Evolutionary conservation across 1,140 invertebrate genomes (phyloP).

Genomic region (Mactra quadrangularis): DNA sequence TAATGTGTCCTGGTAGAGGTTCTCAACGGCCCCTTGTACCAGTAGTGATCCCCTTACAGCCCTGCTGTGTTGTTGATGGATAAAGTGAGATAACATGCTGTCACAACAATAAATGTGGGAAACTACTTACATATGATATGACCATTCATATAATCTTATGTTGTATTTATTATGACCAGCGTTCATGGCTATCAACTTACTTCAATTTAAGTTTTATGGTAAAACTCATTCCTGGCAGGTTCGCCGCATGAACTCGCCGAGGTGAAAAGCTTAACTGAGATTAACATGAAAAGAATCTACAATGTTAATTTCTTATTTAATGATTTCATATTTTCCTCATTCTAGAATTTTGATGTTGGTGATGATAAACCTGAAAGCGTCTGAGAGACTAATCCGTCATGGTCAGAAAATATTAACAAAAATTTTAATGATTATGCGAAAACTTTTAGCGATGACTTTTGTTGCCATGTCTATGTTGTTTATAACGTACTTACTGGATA

Average conservation of each 20-base stretch:
- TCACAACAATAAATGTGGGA: constrained; percentile 53
- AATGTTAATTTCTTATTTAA: constrained; percentile 58
- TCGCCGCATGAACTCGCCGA: background rate
- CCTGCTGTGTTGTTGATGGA: too few species aligned
- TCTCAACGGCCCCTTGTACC: too few species aligned
- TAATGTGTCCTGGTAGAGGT: too few species aligned
- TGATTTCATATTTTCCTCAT: too few species aligned
- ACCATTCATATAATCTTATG: background rate
- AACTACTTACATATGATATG: constrained; percentile 33
- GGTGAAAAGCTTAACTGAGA: background rate
- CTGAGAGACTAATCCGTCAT: background rate
- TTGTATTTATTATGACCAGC: constrained; percentile 36
- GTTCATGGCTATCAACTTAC: constrained; percentile 20
- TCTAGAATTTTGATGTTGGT: constrained; percentile 51
- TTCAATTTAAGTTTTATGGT: constrained; percentile 32
- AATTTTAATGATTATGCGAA: constrained; percentile 35
- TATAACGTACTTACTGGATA: constrained; percentile 1
- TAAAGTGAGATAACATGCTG: background rate
- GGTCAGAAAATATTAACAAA: constrained; percentile 28
- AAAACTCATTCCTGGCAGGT: constrained; percentile 7
- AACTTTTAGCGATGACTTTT: constrained; percentile 3
- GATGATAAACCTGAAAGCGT: constrained; percentile 14
- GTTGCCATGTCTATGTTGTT: constrained; percentile 6
- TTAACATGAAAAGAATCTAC: constrained; percentile 11
- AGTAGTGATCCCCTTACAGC: too few species aligned